Percentiles rank a stretch among this genome's conserved stretches.
Evolutionary conservation across 2,797 vertebrate genomes (phyloP).

Genomic region (Miopithecus talapoin): DNA sequence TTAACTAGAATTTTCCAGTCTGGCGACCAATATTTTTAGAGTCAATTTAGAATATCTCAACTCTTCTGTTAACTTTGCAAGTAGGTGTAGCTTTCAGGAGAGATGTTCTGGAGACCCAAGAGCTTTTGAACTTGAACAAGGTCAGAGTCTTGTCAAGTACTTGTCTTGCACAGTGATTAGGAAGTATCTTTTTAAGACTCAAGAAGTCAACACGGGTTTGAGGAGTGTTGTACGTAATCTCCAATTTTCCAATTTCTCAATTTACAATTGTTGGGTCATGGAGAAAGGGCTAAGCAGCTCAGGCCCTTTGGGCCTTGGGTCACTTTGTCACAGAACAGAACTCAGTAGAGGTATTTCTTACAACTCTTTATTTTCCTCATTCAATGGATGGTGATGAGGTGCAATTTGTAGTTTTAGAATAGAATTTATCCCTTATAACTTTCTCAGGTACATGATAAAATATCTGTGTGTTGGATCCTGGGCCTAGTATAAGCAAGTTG

Average conservation of each 20-base stretch:
- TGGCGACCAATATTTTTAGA: slow-evolving; percentile 39
- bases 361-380: neutral
- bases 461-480: neutral
- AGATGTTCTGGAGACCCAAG: neutral
- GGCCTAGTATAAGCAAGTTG: neutral
- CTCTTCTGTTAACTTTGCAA: slow-evolving; percentile 2
- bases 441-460: slow-evolving; percentile 2
- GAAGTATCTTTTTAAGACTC: slow-evolving; percentile 10
- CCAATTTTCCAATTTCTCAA: neutral
- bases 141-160: neutral
- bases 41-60: slow-evolving; percentile 20
- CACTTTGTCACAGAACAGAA: neutral
- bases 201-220: neutral
- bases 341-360: neutral
- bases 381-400: neutral
- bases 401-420: neutral
- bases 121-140: slow-evolving; percentile 45
- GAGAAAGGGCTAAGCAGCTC: neutral
- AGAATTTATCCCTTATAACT: neutral
- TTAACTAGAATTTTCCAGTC: slow-evolving; percentile 21
- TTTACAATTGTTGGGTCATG: neutral
- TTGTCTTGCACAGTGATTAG: slow-evolving; percentile 14
- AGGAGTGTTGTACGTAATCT: neutral
- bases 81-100: slow-evolving; percentile 18
- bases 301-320: neutral